Conservation (phyloP, 1,140 invertebrate genomes). For the Drosophila mayri region DNA sequence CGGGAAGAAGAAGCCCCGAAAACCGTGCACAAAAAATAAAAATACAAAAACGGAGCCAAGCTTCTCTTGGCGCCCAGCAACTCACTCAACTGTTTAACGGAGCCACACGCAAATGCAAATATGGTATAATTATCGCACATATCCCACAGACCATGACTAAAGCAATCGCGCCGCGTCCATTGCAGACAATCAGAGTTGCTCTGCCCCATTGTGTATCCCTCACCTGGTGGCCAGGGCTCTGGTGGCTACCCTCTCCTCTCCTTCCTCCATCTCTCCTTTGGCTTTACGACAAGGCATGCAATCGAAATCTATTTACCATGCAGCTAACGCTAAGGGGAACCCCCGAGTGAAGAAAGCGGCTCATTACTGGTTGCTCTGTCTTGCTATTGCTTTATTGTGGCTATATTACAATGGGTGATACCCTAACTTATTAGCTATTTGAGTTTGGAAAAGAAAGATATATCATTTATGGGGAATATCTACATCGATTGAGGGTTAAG, state of each 20-base stretch:
- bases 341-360: constrained; percentile 75
- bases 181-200: constrained; percentile 49
- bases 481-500: too few relatives aligned
- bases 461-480: not conserved
- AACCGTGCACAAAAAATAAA: constrained; percentile 1
- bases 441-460: not conserved
- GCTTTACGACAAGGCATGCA: constrained; percentile 64
- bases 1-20: constrained; percentile 8
- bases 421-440: constrained; percentile 8
- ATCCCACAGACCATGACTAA: constrained; percentile 77
- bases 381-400: constrained; percentile 16
- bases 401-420: constrained; percentile 12
- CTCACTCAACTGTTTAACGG: constrained; percentile 81
- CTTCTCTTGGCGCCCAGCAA: constrained; percentile 65
- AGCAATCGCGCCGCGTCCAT: constrained; percentile 79
- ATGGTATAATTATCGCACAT: constrained; percentile 82
- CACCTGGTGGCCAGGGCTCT: not conserved
- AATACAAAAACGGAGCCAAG: too few relatives aligned
- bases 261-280: not conserved
- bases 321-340: constrained; percentile 39
- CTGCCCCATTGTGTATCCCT: constrained; percentile 8
- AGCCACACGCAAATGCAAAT: constrained; percentile 82
- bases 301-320: constrained; percentile 80
- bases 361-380: constrained; percentile 70
- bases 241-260: not conserved